A percentile compares a stretch with the other conserved stretches of the same genome.
phyloP scores from a whole-genome alignment of 2,888 invertebrate species.

The Bhutanitis thaidina region DNA sequence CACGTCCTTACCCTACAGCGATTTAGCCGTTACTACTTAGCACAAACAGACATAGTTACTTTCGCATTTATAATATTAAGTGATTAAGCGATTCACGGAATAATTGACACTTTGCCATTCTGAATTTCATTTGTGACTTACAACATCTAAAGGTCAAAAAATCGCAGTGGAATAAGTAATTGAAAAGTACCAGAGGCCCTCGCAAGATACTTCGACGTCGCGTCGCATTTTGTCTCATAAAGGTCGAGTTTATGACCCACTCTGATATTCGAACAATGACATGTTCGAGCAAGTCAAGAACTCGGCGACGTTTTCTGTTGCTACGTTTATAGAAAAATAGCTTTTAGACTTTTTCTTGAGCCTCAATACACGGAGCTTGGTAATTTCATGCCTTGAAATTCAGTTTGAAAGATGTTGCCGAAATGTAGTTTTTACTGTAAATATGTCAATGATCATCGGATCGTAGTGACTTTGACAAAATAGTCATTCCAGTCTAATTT shows the following conservation, averaged over 20 bases:
- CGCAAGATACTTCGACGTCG: slow-evolving; percentile 12
- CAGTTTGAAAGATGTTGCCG: too few relatives aligned
- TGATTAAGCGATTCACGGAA: too few relatives aligned
- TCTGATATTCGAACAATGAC: slow-evolving; percentile 15
- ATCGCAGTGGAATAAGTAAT: slow-evolving; percentile 8
- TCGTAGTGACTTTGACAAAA: too few relatives aligned
- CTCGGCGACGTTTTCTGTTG: slow-evolving; percentile 1
- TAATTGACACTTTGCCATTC: too few relatives aligned
- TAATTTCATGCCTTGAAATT: slow-evolving; percentile 4
- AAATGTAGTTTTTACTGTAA: too few relatives aligned
- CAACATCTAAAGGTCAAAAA: neutral
- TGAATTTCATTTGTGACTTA: too few relatives aligned
- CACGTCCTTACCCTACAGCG: too few relatives aligned
- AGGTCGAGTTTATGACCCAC: slow-evolving; percentile 12
- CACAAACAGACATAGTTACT: too few relatives aligned
- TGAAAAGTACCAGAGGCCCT: slow-evolving; percentile 7
- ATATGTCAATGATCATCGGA: too few relatives aligned
- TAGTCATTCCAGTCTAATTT: too few relatives aligned
- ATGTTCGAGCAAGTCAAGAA: slow-evolving; percentile 8
- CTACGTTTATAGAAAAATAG: neutral
- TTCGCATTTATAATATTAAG: too few relatives aligned
- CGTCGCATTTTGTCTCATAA: slow-evolving; percentile 1
- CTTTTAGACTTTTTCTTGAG: slow-evolving; percentile 3
- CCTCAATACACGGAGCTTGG: neutral
- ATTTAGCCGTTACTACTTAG: too few relatives aligned